Evolutionary conservation across 2,888 invertebrate genomes (phyloP), one percentile per base, ranked within the genome.

Genomic region (Diachrysia chrysitis): DNA sequence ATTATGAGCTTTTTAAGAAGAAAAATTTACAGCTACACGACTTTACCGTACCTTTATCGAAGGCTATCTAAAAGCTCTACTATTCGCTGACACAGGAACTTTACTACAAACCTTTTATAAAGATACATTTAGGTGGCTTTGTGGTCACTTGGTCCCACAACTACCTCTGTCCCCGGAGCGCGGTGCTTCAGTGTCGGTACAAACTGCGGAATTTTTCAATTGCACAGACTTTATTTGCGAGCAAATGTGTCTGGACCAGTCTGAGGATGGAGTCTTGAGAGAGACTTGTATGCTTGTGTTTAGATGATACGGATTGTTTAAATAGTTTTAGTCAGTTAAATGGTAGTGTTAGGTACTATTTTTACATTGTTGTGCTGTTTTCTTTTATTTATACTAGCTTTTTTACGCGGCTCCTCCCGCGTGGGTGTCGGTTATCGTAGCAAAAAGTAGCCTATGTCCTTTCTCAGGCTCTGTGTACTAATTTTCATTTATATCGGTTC

Each of bases 161-260:
- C 32, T 32, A 14, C 37, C 37, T 14, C 42, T 64, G 3, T 23
- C 62, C 61, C 55, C 10, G 21, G 29, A 46, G 63, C 29, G 29
- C n/a, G 14, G 21, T 57, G 46, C 58, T 62, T 58, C 55, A 60
- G 25, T 62, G 76, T 65, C 21, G 46, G 14, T 58, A 74, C 63
- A 64, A 66, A 79, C 48, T 21, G 46, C 19, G 79, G 82, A 62
- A 82, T 79, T 79, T 82, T 78, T 75, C 66, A 76, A 82, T 79
- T 79, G 79, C 25, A 29, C 54, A 57, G 56, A 59, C 48, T 60
- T 61, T 46, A 23, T 57, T 48, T 58, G 37, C 19, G 61, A 64
- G 66, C 51, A 35, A 66, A 81, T 70, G 74, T 68, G 81, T 75
- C 79, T 74, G 67, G 57, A 16, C 19, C 48, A 25, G 16, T 42